Conservation (phyloP, 23 tunicate species). For the Phallusia fumigata region DNA sequence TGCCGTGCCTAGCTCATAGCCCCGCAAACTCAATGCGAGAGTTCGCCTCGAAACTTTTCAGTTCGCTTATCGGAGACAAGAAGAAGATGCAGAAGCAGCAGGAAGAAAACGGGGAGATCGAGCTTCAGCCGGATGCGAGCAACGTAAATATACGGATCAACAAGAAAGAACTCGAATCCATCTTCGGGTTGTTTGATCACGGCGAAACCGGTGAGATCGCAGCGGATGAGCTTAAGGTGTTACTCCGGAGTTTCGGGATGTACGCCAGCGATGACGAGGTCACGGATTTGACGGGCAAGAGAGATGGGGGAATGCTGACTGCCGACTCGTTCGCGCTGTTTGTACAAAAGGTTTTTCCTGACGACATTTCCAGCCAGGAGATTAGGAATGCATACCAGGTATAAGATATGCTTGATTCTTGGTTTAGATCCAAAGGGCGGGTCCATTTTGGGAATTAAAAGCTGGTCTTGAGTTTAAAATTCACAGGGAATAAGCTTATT, state of each 20-base stretch:
- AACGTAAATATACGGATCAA: background rate
- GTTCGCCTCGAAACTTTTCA: too few relatives aligned
- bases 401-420: background rate
- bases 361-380: background rate
- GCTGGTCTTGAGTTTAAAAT: too few relatives aligned
- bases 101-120: too few relatives aligned
- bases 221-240: background rate
- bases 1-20: too few relatives aligned
- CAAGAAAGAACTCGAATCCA: background rate
- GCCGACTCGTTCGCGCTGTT: background rate
- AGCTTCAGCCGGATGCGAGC: too few relatives aligned
- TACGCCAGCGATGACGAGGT: background rate
- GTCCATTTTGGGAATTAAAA: too few relatives aligned
- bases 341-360: background rate
- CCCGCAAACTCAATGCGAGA: too few relatives aligned
- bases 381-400: background rate
- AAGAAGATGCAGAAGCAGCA: too few relatives aligned
- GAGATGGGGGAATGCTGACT: background rate
- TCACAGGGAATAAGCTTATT: too few relatives aligned
- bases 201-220: background rate
- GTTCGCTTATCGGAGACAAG: too few relatives aligned
- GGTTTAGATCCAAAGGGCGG: too few relatives aligned
- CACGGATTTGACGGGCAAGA: background rate
- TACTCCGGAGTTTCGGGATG: background rate
- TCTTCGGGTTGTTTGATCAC: background rate